Conservation (phyloP, 2,888 invertebrate genomes). For the Onchidella celtica region DNA sequence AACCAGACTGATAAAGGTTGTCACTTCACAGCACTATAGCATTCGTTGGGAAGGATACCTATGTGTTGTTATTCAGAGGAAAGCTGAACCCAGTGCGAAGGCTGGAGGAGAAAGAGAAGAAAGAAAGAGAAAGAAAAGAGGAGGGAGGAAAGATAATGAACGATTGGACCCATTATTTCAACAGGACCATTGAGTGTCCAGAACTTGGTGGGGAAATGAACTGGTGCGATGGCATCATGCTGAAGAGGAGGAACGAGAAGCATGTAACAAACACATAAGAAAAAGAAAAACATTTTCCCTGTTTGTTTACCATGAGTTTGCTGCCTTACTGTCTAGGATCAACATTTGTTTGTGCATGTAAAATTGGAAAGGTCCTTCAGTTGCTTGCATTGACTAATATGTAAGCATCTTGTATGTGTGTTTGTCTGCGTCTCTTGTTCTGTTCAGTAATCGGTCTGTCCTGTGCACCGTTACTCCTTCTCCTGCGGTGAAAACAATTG, state of each 20-base stretch:
- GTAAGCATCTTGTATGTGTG: constrained; percentile 39
- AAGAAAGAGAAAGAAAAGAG: neutral
- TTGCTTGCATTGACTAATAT: constrained; percentile 12
- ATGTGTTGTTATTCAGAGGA: constrained; percentile 1
- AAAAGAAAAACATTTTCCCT: neutral
- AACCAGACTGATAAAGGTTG: neutral
- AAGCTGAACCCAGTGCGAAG: neutral
- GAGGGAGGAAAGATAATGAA: neutral
- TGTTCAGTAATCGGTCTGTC: neutral
- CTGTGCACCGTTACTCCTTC: too few species aligned
- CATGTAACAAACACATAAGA: neutral
- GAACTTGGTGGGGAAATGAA: neutral
- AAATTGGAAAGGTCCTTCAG: neutral
- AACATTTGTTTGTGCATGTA: constrained; percentile 14
- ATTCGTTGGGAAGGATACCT: constrained; percentile 17
- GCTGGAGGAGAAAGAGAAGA: neutral
- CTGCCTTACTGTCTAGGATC: neutral
- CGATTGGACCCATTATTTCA: neutral
- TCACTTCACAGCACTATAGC: neutral
- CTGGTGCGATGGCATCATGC: neutral
- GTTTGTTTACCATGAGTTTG: neutral
- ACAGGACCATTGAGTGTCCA: neutral
- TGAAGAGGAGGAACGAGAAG: neutral
- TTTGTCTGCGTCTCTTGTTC: neutral
- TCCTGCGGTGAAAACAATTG: too few species aligned